These are phyloP conservation scores for Miltochrista miniata DNA, from an alignment of 2,888 invertebrate species.

Conservation along the genomic window DNA sequence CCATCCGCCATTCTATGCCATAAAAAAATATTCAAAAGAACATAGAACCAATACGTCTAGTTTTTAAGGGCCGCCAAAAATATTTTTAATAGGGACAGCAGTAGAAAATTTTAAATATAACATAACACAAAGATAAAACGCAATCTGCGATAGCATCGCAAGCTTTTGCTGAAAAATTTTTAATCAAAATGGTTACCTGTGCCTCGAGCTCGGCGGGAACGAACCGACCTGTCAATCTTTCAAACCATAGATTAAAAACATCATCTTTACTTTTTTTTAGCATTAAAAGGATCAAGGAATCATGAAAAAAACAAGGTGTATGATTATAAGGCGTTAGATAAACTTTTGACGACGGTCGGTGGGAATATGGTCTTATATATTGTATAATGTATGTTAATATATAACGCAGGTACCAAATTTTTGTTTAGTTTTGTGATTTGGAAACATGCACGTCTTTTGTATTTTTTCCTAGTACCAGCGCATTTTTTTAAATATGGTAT, in stretches of 20 bases:
- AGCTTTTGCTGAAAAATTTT: slow-evolving; percentile 79
- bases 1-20: no score
- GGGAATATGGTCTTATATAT: slow-evolving; percentile 53
- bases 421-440: slow-evolving; percentile 9
- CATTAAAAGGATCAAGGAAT: slow-evolving; percentile 79
- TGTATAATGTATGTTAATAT: slow-evolving; percentile 28
- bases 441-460: slow-evolving; percentile 1
- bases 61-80: background rate
- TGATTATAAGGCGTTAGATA: slow-evolving; percentile 80
- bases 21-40: no score
- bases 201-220: slow-evolving; percentile 60
- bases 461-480: no score
- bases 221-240: slow-evolving; percentile 81
- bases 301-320: slow-evolving; percentile 62
- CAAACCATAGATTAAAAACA: slow-evolving; percentile 82
- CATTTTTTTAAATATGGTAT: no score
- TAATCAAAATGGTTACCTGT: slow-evolving; percentile 82
- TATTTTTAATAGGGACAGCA: slow-evolving; percentile 22
- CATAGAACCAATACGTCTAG: background rate
- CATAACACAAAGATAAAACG: slow-evolving; percentile 40
- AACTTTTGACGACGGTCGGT: slow-evolving; percentile 81
- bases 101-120: slow-evolving; percentile 30
- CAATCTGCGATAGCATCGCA: slow-evolving; percentile 53
- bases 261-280: slow-evolving; percentile 75
- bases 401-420: slow-evolving; percentile 31